Evolutionary conservation across 2,888 invertebrate genomes (phyloP), one percentile per base, ranked within the genome.

Genomic region (Hermaeophaga mercurialis): DNA sequence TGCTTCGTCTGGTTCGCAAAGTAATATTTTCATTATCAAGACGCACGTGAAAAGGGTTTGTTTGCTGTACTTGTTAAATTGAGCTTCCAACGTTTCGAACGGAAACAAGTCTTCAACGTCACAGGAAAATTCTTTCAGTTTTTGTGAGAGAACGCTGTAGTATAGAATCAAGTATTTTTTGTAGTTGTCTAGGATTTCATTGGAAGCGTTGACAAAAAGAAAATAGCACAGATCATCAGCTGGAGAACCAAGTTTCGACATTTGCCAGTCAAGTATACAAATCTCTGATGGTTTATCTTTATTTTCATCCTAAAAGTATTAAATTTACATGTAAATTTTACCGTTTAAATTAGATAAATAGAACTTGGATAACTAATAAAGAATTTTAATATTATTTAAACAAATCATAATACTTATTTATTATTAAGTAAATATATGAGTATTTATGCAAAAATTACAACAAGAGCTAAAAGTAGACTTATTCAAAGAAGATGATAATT

Each of bases 211-310:
- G 5, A 59, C 56, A 33, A 61, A 65, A 15, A 71, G 60, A 47
- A 68, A 69, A 22, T 67, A 69, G 3, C 60, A 46, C 1, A 70
- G 7, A 54, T 71, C 71, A 9, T 57, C 18, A 7, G 67, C 60
- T 5, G 67, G 70, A 9, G 54, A 17, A 19, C 48, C 58, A 8
- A 63, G 5, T 19, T 28, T 43, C 9, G 64, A 55, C 18, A 65
- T 26, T 59, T 71, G 71, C 63, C 66, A 71, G 22, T 70, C 70
- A n/a, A 69, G 44, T 8, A 70, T 43, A 22, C 22, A 41, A 41
- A 41, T 9, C 8, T 41, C 14, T 41, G 41, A 41, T 18, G 41
- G 41, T 18, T 18, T 41, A n/a, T 41, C 24, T 18, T 14, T 18
- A 3, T 12, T 2, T 2, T 9, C 15, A 18, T 3, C 14, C 38